Conservation (phyloP, 2,797 vertebrate species). For the Cyclura pinguis region DNA sequence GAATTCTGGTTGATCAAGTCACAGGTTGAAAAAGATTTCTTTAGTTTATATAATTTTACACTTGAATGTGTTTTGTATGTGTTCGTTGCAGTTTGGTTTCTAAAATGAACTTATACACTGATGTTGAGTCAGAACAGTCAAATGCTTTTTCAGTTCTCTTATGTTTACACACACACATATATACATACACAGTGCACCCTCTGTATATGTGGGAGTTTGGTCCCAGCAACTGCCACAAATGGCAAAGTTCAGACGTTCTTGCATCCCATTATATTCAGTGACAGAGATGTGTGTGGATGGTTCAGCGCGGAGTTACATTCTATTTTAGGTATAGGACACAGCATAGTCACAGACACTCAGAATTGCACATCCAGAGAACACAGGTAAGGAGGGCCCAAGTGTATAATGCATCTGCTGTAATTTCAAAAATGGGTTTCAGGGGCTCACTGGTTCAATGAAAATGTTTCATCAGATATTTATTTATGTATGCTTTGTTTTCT, state of each 20-base stretch:
- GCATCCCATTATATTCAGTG: too few species aligned
- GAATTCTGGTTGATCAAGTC: conserved; percentile 99
- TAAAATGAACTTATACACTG: not conserved
- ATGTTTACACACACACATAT: not conserved
- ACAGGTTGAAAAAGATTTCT: conserved; percentile 87
- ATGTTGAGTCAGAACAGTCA: not conserved
- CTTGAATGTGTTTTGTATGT: not conserved
- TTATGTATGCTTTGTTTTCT: not conserved
- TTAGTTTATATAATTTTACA: conserved; percentile 8
- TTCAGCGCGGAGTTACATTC: too few species aligned
- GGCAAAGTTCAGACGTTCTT: too few species aligned
- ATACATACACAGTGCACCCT: too few species aligned
- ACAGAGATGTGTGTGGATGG: too few species aligned
- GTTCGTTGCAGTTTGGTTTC: not conserved
- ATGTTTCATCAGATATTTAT: not conserved
- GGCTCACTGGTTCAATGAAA: not conserved
- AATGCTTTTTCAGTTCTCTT: not conserved
- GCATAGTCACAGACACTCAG: too few species aligned
- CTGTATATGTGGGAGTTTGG: not conserved
- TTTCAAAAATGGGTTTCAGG: not conserved
- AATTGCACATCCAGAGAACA: too few species aligned
- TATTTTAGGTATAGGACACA: too few species aligned
- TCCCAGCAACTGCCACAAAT: too few species aligned
- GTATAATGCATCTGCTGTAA: not conserved
- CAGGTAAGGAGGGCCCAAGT: too few species aligned